Base-by-base conservation (phyloP, 2,797 vertebrate species). In the Silurus lanzhouensis region DNA sequence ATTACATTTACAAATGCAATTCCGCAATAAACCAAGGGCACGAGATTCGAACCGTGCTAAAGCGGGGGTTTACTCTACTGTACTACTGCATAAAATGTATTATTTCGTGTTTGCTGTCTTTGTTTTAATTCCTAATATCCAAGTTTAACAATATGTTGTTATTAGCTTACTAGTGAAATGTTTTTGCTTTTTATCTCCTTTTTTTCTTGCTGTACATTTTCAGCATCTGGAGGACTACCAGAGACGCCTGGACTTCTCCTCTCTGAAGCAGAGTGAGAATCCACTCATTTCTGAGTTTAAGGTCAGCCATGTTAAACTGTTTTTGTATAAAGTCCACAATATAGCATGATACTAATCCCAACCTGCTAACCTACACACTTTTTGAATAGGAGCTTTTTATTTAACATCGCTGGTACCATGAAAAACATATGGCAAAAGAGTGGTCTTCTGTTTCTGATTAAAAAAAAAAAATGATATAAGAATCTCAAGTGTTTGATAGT, bases 181-280 rank as follows among this genome's bases (percentile, higher is more conserved):
- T 60, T 83, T 81, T n/a, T 84, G 22, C 75, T 31, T 10, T 52
- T 10, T 52, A 52, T 52, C 48, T 52, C 10, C 10, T 52, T 52
- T 52, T 52, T 52, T 52, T 10, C 48, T 5, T 76, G 27, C 46
- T 80, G 31, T 52, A 86, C 5, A 70, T 76, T 72, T 90, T 85
- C 92, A 99, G 98, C 96, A 95, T 87, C 87, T 99, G 52, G 96
- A 97, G 90, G 97, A 99, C 82, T 99, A 99, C 81, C 98, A 99
- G 94, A 96, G 97, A 38, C 91, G 97, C 22, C 94, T 99, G 0
- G 98, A 99, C 92, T 93, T 98, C 12, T 98, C 97, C 13, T 97
- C 95, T 38, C 91, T 99, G 87, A 99, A 99, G 90, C 95, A 96
- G 89, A 96, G 94, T 6, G 98, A 99, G 89, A 97, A 98, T 91